These are phyloP conservation scores for Diaperis boleti DNA, from an alignment of 2,888 invertebrate genomes.

Conservation along the genomic window DNA sequence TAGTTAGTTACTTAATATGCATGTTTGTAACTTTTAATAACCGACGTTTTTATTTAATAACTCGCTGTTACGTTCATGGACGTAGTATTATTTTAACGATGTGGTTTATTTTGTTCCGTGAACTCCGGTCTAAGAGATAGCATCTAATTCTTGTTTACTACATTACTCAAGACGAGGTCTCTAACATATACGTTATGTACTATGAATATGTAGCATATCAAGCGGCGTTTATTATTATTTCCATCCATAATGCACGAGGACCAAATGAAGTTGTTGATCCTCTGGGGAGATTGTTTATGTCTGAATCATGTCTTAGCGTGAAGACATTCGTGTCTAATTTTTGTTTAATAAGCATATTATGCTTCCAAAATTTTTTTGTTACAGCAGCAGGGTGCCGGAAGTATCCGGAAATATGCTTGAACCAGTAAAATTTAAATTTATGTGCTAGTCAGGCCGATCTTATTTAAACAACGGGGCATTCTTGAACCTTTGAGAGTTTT, in stretches of 20 bases:
- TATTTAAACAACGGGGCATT: not conserved
- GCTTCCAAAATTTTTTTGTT: not conserved
- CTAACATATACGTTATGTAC: slow-evolving; percentile 7
- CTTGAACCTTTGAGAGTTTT: not conserved
- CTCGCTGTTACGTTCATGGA: too few species aligned
- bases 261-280: slow-evolving; percentile 26
- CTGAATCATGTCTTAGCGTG: too few species aligned
- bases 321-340: too few species aligned
- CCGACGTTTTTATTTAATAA: too few species aligned
- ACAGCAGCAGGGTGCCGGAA: not conserved
- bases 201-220: slow-evolving; percentile 23
- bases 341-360: too few species aligned
- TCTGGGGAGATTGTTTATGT: too few species aligned
- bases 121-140: too few species aligned
- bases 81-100: too few species aligned
- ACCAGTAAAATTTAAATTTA: slow-evolving; percentile 18
- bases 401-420: not conserved
- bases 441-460: not conserved
- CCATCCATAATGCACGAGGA: slow-evolving; percentile 19
- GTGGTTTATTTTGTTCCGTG: too few species aligned
- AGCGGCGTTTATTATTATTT: slow-evolving; percentile 25
- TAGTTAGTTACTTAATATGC: too few species aligned
- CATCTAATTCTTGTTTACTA: too few species aligned
- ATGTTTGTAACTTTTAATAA: too few species aligned
- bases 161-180: slow-evolving; percentile 12